Evolutionary conservation across 2,888 invertebrate species (phyloP), one percentile per base, ranked within the genome.

Genomic region (Philhelius pedissequus): DNA sequence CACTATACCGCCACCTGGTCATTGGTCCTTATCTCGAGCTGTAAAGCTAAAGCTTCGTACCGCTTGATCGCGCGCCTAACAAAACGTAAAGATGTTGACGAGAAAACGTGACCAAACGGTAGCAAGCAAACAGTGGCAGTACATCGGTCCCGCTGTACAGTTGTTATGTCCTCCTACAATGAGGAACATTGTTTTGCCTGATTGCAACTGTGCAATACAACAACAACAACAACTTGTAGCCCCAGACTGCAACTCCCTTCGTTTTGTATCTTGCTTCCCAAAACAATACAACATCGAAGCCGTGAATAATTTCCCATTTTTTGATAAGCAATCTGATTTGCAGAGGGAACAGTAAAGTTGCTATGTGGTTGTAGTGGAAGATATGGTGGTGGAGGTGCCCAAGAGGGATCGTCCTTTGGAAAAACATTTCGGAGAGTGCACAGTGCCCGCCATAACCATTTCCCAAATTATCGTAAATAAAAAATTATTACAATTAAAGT

Each of bases 401-500:
- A 20, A 48, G 48, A n/a, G 18, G 48, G n/a, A n/a, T 38, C 58
- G n/a, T 25, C 38, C 38, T 11, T n/a, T 40, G n/a, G 4, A 43
- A n/a, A 48, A 45, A 7, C 22, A 62, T 60, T 48, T n/a, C n/a
- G 64, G 54, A 50, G 32, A 58, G 40, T 9, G 54, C 25, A 38
- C 25, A 58, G 35, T 56, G 58, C 40, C 80, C n/a, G n/a, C n/a
- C 75, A 76, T 84, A 84, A 84, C 84, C 80, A 60, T 84, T 80
- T 68, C 71, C 79, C 75, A 80, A 84, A 84, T 84, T 84, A 84
- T 84, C 80, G 84, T 84, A 80, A 80, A 84, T 84, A 84, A 84
- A 84, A 83, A 84, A 84, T 84, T 84, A 84, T 84, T 84, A 84
- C 84, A 84, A 84, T 84, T 84, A 84, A 82, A 84, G 75, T 80